These are phyloP conservation scores for Popillia japonica DNA, from an alignment of 1,140 invertebrate species.

Conservation along the genomic window DNA sequence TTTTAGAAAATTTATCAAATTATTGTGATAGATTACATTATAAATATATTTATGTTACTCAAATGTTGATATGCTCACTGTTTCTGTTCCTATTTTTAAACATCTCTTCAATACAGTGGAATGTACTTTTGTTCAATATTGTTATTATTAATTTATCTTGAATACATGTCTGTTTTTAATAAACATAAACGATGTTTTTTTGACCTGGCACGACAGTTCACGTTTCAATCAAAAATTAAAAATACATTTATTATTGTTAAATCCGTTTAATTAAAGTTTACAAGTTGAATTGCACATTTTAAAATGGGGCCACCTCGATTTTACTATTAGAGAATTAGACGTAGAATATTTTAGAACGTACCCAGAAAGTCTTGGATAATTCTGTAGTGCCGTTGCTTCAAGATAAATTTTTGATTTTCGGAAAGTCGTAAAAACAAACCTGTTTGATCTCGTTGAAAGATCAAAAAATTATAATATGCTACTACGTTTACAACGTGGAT, in stretches of 20 bases:
- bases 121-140: slow-evolving; percentile 24
- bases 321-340: not conserved
- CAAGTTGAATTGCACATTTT: too few relatives aligned
- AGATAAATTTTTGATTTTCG: too few relatives aligned
- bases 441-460: too few relatives aligned
- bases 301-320: not conserved
- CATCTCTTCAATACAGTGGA: not conserved
- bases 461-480: too few relatives aligned
- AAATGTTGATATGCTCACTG: not conserved
- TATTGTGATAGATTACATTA: not conserved
- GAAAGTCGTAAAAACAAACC: too few relatives aligned
- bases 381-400: too few relatives aligned
- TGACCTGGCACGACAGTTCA: slow-evolving; percentile 4
- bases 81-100: slow-evolving; percentile 18
- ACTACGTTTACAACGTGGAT: too few relatives aligned
- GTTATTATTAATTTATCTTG: not conserved
- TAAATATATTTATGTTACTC: not conserved
- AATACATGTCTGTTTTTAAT: slow-evolving; percentile 9
- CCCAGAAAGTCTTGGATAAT: too few relatives aligned
- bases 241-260: slow-evolving; percentile 25
- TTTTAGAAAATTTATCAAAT: not conserved
- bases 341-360: too few relatives aligned
- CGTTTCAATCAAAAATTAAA: not conserved
- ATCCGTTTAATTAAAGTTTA: not conserved
- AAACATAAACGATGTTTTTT: slow-evolving; percentile 21